Percentiles rank a stretch among this genome's conserved stretches.
Conservation (phyloP, 2,113 vertebrate species). For the Ptilonorhynchus violaceus region DNA sequence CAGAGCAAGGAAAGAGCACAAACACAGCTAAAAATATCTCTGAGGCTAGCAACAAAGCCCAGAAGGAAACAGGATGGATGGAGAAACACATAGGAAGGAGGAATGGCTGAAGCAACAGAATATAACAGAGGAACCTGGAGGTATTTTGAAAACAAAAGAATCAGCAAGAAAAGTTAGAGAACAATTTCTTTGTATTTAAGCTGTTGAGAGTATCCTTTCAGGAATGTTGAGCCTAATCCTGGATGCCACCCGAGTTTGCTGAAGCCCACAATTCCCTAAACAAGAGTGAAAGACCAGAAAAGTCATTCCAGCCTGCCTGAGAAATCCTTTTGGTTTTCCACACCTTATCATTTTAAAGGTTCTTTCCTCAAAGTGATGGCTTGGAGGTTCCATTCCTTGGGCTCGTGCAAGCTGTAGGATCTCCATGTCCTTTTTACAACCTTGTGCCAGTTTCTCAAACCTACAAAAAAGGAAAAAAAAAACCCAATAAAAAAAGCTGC, state of each 20-base stretch:
- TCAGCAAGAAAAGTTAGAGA: background rate
- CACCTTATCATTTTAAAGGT: slow-evolving; percentile 91
- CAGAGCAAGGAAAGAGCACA: background rate
- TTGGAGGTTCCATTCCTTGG: slow-evolving; percentile 86
- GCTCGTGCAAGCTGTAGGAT: slow-evolving; percentile 88
- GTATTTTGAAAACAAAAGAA: background rate
- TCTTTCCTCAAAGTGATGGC: slow-evolving; percentile 91
- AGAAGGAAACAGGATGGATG: background rate
- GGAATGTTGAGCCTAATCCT: background rate
- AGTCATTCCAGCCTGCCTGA: background rate
- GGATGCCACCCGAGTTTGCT: background rate
- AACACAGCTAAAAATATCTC: background rate
- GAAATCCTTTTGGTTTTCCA: background rate
- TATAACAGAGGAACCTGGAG: background rate
- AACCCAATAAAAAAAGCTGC: background rate
- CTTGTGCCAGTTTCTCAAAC: slow-evolving; percentile 91
- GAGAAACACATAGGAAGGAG: background rate
- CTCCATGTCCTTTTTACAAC: slow-evolving; percentile 88
- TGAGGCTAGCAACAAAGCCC: background rate
- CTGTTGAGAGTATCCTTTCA: background rate
- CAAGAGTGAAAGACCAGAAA: background rate
- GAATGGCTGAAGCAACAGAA: background rate
- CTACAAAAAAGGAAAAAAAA: slow-evolving; percentile 47
- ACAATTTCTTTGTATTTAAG: background rate
- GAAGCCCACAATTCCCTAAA: background rate